Conservation (phyloP, 1,140 invertebrate genomes). For the Drosophila oshimai region DNA sequence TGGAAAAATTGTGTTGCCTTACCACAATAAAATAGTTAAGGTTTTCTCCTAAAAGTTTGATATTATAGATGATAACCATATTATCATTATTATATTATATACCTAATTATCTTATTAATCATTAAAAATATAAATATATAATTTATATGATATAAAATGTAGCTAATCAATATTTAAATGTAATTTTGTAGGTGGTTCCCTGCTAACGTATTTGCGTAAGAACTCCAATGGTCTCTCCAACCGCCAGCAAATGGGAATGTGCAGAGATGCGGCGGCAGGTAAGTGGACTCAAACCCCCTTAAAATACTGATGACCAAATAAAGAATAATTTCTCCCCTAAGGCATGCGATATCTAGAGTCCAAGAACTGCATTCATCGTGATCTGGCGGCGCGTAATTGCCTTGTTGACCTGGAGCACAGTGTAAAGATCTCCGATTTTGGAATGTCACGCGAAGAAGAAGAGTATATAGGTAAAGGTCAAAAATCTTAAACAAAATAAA, state of each 20-base stretch:
- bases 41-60: too few relatives aligned
- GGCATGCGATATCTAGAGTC: constrained; percentile 97
- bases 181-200: constrained; percentile 90
- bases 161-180: too few relatives aligned
- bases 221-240: constrained; percentile 87
- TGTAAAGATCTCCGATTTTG: constrained; percentile 99
- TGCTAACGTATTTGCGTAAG: constrained; percentile 93
- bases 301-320: neutral
- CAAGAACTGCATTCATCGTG: constrained; percentile 98
- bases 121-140: too few relatives aligned
- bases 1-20: too few relatives aligned
- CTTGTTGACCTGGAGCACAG: constrained; percentile 88
- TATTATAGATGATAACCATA: too few relatives aligned
- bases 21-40: too few relatives aligned
- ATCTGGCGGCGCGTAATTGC: constrained; percentile 97
- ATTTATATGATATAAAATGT: too few relatives aligned
- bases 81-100: too few relatives aligned
- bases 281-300: neutral
- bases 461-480: constrained; percentile 89
- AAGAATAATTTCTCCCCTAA: neutral
- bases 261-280: constrained; percentile 95
- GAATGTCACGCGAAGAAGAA: constrained; percentile 98
- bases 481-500: neutral
- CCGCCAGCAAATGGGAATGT: constrained; percentile 93
- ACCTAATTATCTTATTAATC: too few relatives aligned